Base-by-base conservation (phyloP, 2,113 vertebrate genomes). In the Mesembrinibis cayennensis region DNA sequence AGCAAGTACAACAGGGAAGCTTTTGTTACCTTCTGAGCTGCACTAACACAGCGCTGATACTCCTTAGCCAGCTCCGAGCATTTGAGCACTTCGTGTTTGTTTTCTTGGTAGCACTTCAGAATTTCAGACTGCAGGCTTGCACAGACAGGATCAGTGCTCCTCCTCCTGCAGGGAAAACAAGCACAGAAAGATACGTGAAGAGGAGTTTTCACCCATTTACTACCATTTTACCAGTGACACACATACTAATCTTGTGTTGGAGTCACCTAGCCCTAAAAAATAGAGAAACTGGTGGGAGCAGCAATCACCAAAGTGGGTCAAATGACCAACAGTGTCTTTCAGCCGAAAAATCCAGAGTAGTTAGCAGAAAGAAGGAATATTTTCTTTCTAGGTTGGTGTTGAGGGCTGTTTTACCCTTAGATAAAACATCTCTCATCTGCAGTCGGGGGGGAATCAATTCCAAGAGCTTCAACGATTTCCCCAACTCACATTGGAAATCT, bases 31-130 rank as follows among this genome's bases (percentile, higher is more conserved):
- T 99, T 99, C 93, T 98, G 99, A 92, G 99, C 98, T 7, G 98
- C 94, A 20, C 98, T 98, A 86, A 99, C 99, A 20, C 99, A 99
- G 97, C 85, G 97, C 95, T 98, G 99, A 96, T 99, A 99, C 9
- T 99, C 98, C 93, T 98, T 99, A 91, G 98, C 99, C 96, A 99
- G 98, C 95, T 98, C 97, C 0, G 99, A 99, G 97, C 99, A 99
- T 86, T 97, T 98, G 38, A 99, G 98, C 40, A 99, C 99, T 97
- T 99, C 98, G 45, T 79, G 95, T 55, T 97, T 97, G 92, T 99
- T 99, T 94, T 98, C 98, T 45, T 92, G 97, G 98, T 99, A 99
- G 98, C 99, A 99, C 85, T 97, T 98, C 65, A 99, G 97, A 95
- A 99, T 99, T 95, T 98, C 97, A 83, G 98, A 97, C 97, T 99